Percentiles rank a stretch among this genome's conserved stretches.
Conservation (phyloP, 1,140 invertebrate species). For the Elymnias hypermnestra region DNA sequence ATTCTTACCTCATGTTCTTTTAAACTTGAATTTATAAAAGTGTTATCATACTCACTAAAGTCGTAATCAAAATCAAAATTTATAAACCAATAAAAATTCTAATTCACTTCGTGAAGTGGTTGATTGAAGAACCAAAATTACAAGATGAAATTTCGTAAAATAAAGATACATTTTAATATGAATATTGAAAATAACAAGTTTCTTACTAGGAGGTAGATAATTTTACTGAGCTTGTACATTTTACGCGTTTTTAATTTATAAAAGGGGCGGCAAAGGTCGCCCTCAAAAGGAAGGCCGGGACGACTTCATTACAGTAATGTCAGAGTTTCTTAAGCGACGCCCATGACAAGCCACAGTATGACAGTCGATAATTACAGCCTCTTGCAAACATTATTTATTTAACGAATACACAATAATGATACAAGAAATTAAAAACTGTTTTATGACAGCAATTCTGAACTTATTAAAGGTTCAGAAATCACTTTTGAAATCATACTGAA, state of each 20-base stretch:
- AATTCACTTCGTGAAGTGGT: too few relatives aligned
- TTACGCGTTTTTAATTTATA: slow-evolving; percentile 20
- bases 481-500: too few relatives aligned
- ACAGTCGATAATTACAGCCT: slow-evolving; percentile 3
- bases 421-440: too few relatives aligned
- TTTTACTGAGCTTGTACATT: background rate
- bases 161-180: background rate
- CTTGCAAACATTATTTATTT: background rate
- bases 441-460: too few relatives aligned
- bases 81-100: too few relatives aligned
- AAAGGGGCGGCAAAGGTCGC: slow-evolving; percentile 1
- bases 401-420: background rate
- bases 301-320: slow-evolving; percentile 9
- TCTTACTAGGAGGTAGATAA: background rate
- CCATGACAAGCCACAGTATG: slow-evolving; percentile 5
- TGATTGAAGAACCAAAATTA: too few relatives aligned
- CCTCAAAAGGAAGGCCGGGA: slow-evolving; percentile 9
- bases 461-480: too few relatives aligned
- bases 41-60: too few relatives aligned
- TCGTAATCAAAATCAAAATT: too few relatives aligned
- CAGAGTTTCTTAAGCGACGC: slow-evolving; percentile 4
- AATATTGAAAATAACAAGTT: background rate
- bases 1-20: too few relatives aligned
- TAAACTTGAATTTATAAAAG: too few relatives aligned
- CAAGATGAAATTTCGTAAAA: too few relatives aligned